A percentile compares a stretch with the other conserved stretches of the same genome.
Evolutionary conservation across 2,888 invertebrate genomes (phyloP).

Genomic region (Ephialtes manifestator): DNA sequence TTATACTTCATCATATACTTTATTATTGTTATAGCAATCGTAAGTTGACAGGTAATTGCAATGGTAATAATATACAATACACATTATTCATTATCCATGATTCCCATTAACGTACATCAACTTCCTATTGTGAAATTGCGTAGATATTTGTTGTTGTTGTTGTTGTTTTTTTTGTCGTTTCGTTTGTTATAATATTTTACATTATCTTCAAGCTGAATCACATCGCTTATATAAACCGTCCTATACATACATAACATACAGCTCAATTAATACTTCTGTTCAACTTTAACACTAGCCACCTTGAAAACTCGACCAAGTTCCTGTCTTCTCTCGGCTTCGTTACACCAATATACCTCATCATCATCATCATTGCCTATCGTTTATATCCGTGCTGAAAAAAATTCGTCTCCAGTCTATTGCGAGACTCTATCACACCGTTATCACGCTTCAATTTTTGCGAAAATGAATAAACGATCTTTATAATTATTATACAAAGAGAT

Average conservation of each 20-base stretch:
- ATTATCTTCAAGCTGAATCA: conserved; percentile 80
- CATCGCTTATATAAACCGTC: conserved; percentile 79
- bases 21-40: conserved; percentile 77
- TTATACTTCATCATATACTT: conserved; percentile 81
- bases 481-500: conserved; percentile 30
- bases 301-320: conserved; percentile 59
- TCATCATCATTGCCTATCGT: conserved; percentile 21
- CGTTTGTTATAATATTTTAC: conserved; percentile 69
- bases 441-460: conserved; percentile 6
- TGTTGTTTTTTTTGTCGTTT: conserved; percentile 14
- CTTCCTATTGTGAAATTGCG: conserved; percentile 74
- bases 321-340: conserved; percentile 3
- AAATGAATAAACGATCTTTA: conserved; percentile 1
- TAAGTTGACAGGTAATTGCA: conserved; percentile 76
- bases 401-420: conserved; percentile 5
- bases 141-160: conserved; percentile 61
- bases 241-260: conserved; percentile 84
- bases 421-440: conserved; percentile 24
- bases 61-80: conserved; percentile 80
- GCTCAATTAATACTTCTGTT: conserved; percentile 83
- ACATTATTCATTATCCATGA: conserved; percentile 79
- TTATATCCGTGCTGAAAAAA: conserved; percentile 6
- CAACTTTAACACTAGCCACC: conserved; percentile 81
- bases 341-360: conserved; percentile 5
- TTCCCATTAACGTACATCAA: conserved; percentile 79